Evolutionary conservation across 2,888 invertebrate genomes (phyloP).

Genomic region (Cynaeus angustus): DNA sequence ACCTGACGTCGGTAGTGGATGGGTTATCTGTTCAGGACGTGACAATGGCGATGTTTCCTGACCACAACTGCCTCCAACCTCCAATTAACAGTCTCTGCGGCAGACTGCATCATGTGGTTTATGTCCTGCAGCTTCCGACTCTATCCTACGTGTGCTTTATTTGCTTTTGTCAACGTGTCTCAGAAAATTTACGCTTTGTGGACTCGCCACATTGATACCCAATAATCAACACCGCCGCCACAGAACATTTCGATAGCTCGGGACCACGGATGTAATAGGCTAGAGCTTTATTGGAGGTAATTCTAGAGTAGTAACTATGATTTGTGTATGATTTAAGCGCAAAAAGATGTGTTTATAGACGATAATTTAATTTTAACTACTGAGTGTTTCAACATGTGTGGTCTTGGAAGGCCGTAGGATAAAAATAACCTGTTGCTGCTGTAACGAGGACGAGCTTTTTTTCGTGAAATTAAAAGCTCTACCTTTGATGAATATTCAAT

Average conservation of each 20-base stretch:
- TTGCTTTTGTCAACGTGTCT: slow-evolving; percentile 55
- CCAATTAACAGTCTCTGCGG: slow-evolving; percentile 61
- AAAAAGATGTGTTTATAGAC: slow-evolving; percentile 35
- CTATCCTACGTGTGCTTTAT: slow-evolving; percentile 48
- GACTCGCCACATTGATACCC: slow-evolving; percentile 24
- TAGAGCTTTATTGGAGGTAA: too few relatives aligned
- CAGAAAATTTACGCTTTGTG: slow-evolving; percentile 45
- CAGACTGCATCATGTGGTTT: slow-evolving; percentile 58
- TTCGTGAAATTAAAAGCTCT: slow-evolving; percentile 49
- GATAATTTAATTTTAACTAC: slow-evolving; percentile 46
- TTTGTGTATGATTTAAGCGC: background rate
- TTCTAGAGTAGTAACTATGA: too few relatives aligned
- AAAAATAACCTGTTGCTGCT: slow-evolving; percentile 51
- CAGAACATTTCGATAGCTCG: too few relatives aligned
- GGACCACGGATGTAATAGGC: too few relatives aligned
- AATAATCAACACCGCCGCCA: slow-evolving; percentile 25
- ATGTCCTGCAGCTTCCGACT: slow-evolving; percentile 56
- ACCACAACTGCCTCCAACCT: slow-evolving; percentile 59
- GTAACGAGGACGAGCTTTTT: slow-evolving; percentile 41
- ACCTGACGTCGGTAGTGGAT: slow-evolving; percentile 45
- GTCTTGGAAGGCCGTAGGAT: slow-evolving; percentile 47
- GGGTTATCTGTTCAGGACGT: slow-evolving; percentile 62
- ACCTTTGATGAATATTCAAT: slow-evolving; percentile 53
- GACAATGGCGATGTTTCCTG: slow-evolving; percentile 62
- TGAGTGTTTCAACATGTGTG: slow-evolving; percentile 47